Percentiles rank a stretch among this genome's conserved stretches.
Conservation (phyloP, 1,140 invertebrate genomes). For the Euura lappo region DNA sequence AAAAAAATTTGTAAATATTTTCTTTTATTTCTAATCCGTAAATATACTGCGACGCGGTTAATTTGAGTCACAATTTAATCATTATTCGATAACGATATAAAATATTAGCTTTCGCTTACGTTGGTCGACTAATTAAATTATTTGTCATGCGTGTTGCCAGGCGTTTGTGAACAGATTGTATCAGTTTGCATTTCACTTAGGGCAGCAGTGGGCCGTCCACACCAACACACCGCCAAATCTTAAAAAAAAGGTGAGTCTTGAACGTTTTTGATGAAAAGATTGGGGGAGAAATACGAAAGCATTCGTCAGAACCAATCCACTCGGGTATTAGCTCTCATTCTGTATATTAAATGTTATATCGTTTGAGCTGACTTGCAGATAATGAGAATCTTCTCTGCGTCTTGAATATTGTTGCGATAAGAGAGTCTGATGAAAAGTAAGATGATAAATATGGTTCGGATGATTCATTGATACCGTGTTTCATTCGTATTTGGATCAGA, state of each 20-base stretch:
- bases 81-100: no score
- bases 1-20: no score
- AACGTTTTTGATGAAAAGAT: no score
- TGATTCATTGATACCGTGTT: no score
- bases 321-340: neutral
- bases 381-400: neutral
- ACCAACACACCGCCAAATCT: conserved; percentile 67
- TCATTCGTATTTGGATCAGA: neutral
- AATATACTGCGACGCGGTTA: no score
- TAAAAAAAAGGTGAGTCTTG: conserved; percentile 70
- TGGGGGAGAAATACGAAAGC: no score
- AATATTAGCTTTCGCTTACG: conserved; percentile 35
- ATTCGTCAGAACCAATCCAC: neutral
- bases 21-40: no score
- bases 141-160: conserved; percentile 62
- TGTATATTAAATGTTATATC: neutral
- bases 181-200: conserved; percentile 79
- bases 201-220: conserved; percentile 79
- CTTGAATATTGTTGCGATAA: no score
- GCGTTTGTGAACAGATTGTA: conserved; percentile 68
- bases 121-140: conserved; percentile 57
- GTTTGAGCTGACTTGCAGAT: conserved; percentile 1
- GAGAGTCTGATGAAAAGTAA: no score
- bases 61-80: no score
- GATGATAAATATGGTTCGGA: no score